phyloP scores from a whole-genome alignment of 2,113 vertebrate genomes.

The Pholis gunnellus region DNA sequence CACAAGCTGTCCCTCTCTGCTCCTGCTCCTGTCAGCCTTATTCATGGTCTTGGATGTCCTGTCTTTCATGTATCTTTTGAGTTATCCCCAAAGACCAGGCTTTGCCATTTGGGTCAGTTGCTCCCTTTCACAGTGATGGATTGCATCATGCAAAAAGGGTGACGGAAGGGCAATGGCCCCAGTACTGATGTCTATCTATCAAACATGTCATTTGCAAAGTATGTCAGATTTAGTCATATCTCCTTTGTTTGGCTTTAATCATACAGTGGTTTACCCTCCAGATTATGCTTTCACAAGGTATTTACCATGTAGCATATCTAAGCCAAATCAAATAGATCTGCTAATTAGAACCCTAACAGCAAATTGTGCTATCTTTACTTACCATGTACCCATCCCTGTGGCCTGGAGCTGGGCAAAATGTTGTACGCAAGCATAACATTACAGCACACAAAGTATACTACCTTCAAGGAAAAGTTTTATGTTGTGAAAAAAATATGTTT shows the following conservation, averaged over 20 bases:
- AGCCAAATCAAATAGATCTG: background rate
- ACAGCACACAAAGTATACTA: background rate
- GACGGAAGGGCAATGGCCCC: conserved; percentile 30
- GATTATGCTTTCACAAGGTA: background rate
- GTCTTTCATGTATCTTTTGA: conserved; percentile 55
- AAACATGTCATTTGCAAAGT: background rate
- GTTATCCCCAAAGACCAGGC: conserved; percentile 47
- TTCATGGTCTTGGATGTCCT: conserved; percentile 49
- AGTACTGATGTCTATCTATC: conserved; percentile 2
- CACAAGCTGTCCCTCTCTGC: background rate
- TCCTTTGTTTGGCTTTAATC: background rate
- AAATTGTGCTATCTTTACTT: background rate
- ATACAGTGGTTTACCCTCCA: background rate
- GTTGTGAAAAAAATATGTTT: background rate
- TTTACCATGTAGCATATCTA: background rate
- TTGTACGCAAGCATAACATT: background rate
- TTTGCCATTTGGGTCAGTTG: conserved; percentile 31
- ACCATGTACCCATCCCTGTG: background rate
- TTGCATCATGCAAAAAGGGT: conserved; percentile 33
- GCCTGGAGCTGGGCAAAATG: background rate
- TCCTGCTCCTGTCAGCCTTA: conserved; percentile 59
- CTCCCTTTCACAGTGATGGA: conserved; percentile 59
- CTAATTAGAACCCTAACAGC: background rate
- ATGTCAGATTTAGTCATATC: background rate
- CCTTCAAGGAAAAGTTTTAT: background rate